A percentile compares a stretch with the other conserved stretches of the same genome.
Conservation (phyloP, 2,113 vertebrate species). For the Saguinus midas region DNA sequence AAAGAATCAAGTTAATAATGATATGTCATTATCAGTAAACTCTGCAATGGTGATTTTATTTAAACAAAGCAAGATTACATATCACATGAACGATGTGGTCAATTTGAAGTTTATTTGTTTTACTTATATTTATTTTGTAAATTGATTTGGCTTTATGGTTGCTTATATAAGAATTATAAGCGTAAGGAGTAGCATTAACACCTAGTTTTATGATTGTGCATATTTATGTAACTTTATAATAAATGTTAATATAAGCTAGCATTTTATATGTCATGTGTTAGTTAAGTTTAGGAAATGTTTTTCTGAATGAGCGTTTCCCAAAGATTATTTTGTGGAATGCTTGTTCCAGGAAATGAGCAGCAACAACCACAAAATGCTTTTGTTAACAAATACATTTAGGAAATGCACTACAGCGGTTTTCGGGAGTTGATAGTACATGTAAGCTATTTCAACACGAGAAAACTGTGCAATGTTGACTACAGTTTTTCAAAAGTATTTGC, state of each 20-base stretch:
- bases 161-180: not conserved
- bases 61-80: constrained; percentile 39
- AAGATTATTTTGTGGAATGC: not conserved
- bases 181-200: not conserved
- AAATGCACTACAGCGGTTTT: not conserved
- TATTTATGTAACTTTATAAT: not conserved
- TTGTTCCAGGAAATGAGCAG: not conserved
- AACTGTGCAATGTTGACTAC: not conserved
- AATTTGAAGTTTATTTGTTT: constrained; percentile 44
- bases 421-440: not conserved
- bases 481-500: constrained; percentile 2
- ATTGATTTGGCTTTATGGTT: constrained; percentile 41
- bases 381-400: not conserved
- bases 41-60: not conserved
- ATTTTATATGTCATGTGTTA: not conserved
- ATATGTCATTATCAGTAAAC: constrained; percentile 18
- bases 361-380: not conserved
- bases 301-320: not conserved
- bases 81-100: constrained; percentile 36
- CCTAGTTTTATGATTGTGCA: not conserved
- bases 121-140: constrained; percentile 40
- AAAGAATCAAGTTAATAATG: not conserved
- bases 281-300: not conserved
- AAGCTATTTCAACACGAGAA: not conserved
- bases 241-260: not conserved